Percentiles rank a stretch among this genome's conserved stretches.
Evolutionary conservation across 2,113 vertebrate genomes (phyloP).

Genomic region (Gallinago media): DNA sequence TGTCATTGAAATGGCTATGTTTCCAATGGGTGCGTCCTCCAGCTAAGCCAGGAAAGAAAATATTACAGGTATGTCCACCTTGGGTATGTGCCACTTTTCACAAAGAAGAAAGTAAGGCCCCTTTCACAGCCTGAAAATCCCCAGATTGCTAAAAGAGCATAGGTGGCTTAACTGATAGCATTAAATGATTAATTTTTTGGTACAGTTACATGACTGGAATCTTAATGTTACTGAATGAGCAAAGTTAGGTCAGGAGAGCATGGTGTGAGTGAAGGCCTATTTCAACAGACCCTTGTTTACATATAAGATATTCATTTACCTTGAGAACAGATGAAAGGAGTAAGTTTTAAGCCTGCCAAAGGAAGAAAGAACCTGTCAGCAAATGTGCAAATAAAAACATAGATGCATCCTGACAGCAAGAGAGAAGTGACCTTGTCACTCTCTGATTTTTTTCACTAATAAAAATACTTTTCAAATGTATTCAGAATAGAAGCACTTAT

Average conservation of each 20-base stretch:
- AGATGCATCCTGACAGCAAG: neutral
- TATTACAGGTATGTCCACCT: too few relatives aligned
- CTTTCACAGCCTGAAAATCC: neutral
- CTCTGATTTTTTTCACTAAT: neutral
- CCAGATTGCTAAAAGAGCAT: neutral
- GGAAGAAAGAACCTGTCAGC: neutral
- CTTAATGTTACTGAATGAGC: neutral
- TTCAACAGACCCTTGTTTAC: constrained; percentile 12
- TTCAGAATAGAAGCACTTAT: neutral
- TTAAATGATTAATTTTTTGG: neutral
- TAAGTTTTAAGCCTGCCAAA: neutral
- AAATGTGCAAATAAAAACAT: neutral
- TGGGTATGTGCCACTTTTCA: neutral
- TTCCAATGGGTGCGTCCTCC: neutral
- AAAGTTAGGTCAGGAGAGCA: neutral
- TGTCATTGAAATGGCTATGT: neutral
- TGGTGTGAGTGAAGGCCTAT: neutral
- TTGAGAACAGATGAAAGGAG: constrained; percentile 1
- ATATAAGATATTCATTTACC: neutral
- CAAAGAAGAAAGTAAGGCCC: neutral
- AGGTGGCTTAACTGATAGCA: neutral
- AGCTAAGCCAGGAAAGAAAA: neutral
- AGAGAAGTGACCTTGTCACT: neutral
- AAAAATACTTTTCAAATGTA: neutral
- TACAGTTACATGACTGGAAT: neutral